A percentile compares a stretch with the other conserved stretches of the same genome.
Conservation (phyloP, 2,113 vertebrate species). For the Anser cygnoides region DNA sequence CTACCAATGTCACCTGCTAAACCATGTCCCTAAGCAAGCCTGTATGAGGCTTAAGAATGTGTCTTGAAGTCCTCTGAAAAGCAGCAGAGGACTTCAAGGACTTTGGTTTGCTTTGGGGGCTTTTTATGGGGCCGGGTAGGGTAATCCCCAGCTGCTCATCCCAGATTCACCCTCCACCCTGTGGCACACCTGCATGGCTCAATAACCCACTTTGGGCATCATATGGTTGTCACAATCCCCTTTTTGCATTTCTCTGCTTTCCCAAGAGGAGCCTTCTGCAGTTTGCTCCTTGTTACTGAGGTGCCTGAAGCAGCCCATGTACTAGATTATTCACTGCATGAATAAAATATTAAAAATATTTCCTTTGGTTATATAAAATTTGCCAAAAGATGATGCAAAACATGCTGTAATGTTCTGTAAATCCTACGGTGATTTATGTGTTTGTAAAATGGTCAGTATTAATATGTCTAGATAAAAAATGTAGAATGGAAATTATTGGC, state of each 20-base stretch:
- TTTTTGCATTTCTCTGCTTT: background rate
- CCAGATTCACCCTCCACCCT: background rate
- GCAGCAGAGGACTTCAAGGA: too few relatives aligned
- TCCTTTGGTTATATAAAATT: background rate
- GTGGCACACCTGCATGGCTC: background rate
- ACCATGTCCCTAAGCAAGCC: background rate
- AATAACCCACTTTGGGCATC: background rate
- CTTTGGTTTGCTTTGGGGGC: background rate
- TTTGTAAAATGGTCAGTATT: background rate
- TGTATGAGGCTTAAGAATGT: background rate
- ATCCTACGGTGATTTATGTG: background rate
- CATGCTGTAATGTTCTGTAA: background rate
- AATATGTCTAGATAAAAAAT: background rate
- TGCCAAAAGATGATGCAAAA: background rate
- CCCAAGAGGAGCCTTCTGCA: background rate
- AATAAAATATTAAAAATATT: background rate
- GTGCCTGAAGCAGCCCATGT: background rate
- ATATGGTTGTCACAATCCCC: rapidly evolving
- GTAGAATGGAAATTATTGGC: background rate
- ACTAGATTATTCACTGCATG: background rate
- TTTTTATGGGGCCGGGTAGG: background rate
- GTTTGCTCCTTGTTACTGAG: background rate
- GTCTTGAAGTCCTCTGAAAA: background rate
- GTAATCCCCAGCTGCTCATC: background rate
- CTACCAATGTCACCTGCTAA: too few relatives aligned